Evolutionary conservation across 2,113 vertebrate species (phyloP).

Genomic region (Paramisgurnus dabryanus): DNA sequence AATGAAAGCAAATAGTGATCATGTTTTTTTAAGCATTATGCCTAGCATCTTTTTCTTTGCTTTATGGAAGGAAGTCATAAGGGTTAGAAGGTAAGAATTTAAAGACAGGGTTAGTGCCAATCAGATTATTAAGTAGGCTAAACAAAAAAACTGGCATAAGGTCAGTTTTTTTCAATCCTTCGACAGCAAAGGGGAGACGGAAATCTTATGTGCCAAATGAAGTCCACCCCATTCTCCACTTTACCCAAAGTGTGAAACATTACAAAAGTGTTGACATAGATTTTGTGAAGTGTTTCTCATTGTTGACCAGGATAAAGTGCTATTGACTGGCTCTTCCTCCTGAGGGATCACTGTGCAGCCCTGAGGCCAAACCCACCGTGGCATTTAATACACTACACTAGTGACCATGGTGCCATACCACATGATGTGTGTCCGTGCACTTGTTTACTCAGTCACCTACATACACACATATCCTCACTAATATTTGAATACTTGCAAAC

Average conservation of each 20-base stretch:
- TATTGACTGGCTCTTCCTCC: slow-evolving; percentile 75
- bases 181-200: neutral
- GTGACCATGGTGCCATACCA: slow-evolving; percentile 69
- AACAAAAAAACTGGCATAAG: neutral
- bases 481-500: slow-evolving; percentile 27
- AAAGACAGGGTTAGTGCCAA: too few relatives aligned
- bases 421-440: slow-evolving; percentile 34
- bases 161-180: neutral
- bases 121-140: neutral
- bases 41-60: too few relatives aligned
- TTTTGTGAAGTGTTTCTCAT: slow-evolving; percentile 65
- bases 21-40: too few relatives aligned
- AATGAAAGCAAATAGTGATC: too few relatives aligned
- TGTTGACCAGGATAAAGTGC: slow-evolving; percentile 74
- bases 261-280: slow-evolving; percentile 47
- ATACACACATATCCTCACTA: slow-evolving; percentile 8
- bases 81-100: too few relatives aligned
- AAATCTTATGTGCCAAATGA: neutral
- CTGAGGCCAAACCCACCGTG: slow-evolving; percentile 76
- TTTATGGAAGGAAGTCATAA: too few relatives aligned
- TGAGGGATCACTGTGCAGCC: slow-evolving; percentile 70
- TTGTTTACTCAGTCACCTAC: neutral
- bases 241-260: slow-evolving; percentile 40
- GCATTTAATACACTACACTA: slow-evolving; percentile 80
- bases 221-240: slow-evolving; percentile 4